Percentiles rank a stretch among this genome's conserved stretches.
Evolutionary conservation across 2,797 vertebrate genomes (phyloP).

Genomic region (Lithobates sylvaticus): DNA sequence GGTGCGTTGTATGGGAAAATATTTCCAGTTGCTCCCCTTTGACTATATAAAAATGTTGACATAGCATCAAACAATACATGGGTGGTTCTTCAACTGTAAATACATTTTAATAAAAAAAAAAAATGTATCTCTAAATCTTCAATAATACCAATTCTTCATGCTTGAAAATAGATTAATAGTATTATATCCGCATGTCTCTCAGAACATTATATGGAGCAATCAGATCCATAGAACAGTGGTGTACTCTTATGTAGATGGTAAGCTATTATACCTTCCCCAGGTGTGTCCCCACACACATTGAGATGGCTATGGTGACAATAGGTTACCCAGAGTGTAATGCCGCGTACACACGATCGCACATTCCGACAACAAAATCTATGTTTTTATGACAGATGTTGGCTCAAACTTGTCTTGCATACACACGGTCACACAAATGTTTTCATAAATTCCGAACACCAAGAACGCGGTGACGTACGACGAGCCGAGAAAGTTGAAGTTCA

Average conservation of each 20-base stretch:
- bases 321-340: too few species aligned
- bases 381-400: too few species aligned
- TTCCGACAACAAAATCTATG: too few species aligned
- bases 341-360: too few species aligned
- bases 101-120: conserved; percentile 35
- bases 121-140: conserved; percentile 5
- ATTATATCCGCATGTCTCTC: background rate
- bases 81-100: background rate
- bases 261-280: background rate
- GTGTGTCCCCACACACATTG: too few species aligned
- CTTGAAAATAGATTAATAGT: background rate
- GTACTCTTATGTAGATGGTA: background rate
- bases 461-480: too few species aligned
- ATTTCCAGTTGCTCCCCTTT: background rate
- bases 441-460: too few species aligned
- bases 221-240: background rate
- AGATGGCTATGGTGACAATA: too few species aligned
- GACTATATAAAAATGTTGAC: background rate
- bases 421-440: too few species aligned
- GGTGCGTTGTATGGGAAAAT: too few species aligned
- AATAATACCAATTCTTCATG: conserved; percentile 42
- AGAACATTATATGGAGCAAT: background rate
- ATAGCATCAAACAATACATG: background rate
- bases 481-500: too few species aligned
- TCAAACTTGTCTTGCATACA: too few species aligned